Percentiles rank a stretch among this genome's conserved stretches.
phyloP scores from a whole-genome alignment of 2,797 vertebrate genomes.

The Tamandua tetradactyla region DNA sequence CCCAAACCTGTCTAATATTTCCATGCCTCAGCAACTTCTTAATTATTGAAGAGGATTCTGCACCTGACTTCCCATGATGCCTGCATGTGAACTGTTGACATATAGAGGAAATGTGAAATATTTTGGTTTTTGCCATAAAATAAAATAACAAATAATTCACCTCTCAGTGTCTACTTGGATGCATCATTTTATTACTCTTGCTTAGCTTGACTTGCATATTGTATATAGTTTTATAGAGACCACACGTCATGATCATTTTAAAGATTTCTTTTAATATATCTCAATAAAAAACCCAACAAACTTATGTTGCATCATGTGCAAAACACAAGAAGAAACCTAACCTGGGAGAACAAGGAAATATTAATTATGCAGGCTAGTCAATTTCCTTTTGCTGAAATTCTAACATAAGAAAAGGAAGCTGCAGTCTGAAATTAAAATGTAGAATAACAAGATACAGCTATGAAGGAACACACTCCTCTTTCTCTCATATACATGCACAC shows the following conservation, averaged over 20 bases:
- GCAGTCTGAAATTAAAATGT: constrained; percentile 36
- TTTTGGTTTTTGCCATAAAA: constrained; percentile 59
- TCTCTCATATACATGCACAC: background rate
- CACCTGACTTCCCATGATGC: no score
- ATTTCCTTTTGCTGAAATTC: constrained; percentile 48
- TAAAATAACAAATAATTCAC: constrained; percentile 24
- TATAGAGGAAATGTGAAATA: constrained; percentile 42
- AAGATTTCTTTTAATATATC: constrained; percentile 21
- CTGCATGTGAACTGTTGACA: constrained; percentile 55
- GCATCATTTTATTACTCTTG: background rate
- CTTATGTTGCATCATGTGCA: background rate
- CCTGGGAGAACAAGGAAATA: constrained; percentile 10
- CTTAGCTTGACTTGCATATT: constrained; percentile 23
- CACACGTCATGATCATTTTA: constrained; percentile 18
- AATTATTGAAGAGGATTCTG: no score
- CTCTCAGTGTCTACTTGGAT: background rate
- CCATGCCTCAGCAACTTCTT: no score
- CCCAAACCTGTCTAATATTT: no score
- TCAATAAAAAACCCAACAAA: background rate
- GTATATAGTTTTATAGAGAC: background rate
- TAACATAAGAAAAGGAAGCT: background rate
- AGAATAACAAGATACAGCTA: background rate
- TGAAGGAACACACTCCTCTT: background rate
- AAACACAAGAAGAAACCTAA: constrained; percentile 8
- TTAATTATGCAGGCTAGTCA: constrained; percentile 13